phyloP scores from a whole-genome alignment of 2,113 vertebrate species.

The Haemorhous mexicanus region DNA sequence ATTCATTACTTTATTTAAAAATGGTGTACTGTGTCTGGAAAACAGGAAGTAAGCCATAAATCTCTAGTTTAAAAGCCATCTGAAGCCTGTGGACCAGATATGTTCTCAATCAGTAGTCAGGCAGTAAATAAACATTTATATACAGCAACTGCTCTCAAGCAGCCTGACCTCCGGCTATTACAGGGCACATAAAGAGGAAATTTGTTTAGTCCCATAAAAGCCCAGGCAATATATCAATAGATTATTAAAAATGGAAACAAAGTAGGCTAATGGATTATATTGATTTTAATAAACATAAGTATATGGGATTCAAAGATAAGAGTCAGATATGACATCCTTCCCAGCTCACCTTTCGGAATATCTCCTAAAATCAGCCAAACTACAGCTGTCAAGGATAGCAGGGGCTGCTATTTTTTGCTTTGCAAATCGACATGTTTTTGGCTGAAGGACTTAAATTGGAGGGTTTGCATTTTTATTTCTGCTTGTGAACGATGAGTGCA shows the following conservation, averaged over 20 bases:
- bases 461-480: neutral
- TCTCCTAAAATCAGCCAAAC: conserved; percentile 8
- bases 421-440: neutral
- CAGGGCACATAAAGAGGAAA: conserved; percentile 79
- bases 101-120: conserved; percentile 83
- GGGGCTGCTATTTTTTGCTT: neutral
- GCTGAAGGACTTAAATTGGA: conserved; percentile 4
- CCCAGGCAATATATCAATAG: conserved; percentile 81
- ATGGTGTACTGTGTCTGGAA: conserved; percentile 72
- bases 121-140: conserved; percentile 84
- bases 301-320: conserved; percentile 75
- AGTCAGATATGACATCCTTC: conserved; percentile 44
- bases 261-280: conserved; percentile 79
- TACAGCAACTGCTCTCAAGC: conserved; percentile 73
- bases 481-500: neutral
- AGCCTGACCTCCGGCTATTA: conserved; percentile 75
- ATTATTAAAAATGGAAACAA: conserved; percentile 80
- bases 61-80: conserved; percentile 79
- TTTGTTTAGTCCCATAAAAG: conserved; percentile 85
- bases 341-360: conserved; percentile 1
- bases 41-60: conserved; percentile 80
- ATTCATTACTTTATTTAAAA: conserved; percentile 73
- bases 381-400: neutral
- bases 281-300: conserved; percentile 84
- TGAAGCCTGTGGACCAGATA: conserved; percentile 78